A percentile compares a stretch with the other conserved stretches of the same genome.
These are phyloP conservation scores for Ranitomeya imitator DNA, from an alignment of 2,113 vertebrate species.

Conservation along the genomic window DNA sequence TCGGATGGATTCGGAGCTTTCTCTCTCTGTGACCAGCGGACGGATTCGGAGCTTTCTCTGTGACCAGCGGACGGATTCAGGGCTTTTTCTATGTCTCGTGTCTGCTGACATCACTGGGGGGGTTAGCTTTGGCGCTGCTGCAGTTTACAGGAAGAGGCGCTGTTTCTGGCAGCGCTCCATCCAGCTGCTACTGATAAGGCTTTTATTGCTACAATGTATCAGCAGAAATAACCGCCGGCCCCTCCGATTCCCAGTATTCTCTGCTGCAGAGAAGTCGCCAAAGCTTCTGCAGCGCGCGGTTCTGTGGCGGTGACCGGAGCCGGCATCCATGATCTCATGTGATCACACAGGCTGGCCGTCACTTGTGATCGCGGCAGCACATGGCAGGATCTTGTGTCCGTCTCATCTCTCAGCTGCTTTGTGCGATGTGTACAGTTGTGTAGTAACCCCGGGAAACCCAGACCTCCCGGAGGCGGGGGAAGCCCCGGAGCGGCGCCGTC, in stretches of 20 bases:
- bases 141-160: slow-evolving; percentile 22
- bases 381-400: no score
- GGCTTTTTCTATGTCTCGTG: no score
- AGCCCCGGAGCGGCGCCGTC: neutral
- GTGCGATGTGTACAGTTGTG: neutral
- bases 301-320: no score
- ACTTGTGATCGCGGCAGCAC: no score
- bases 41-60: no score
- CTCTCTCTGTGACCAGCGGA: neutral
- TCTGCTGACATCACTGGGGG: neutral
- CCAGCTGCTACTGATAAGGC: slow-evolving; percentile 35
- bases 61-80: no score
- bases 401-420: no score
- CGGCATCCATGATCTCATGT: no score
- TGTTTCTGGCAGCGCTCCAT: neutral
- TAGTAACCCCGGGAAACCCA: neutral
- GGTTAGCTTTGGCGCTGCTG: slow-evolving; percentile 22
- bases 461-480: neutral
- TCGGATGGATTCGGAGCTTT: no score
- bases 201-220: slow-evolving; percentile 30
- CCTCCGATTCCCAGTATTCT: slow-evolving; percentile 17
- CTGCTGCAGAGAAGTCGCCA: neutral
- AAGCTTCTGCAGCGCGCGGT: no score
- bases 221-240: slow-evolving; percentile 16
- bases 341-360: no score